Conservation (phyloP, 2,888 invertebrate species). For the Orthosia incerta region DNA sequence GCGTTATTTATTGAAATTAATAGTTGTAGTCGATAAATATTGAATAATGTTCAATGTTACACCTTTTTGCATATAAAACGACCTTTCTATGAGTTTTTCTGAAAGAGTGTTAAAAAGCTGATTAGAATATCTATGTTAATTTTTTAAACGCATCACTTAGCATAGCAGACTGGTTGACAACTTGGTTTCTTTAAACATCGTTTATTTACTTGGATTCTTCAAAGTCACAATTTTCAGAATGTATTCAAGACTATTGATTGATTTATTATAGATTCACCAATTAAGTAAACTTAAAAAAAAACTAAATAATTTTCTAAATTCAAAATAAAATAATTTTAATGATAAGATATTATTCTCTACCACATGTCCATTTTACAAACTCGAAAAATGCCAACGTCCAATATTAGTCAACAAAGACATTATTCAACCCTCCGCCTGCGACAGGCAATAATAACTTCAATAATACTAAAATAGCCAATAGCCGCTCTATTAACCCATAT, state of each 20-base stretch:
- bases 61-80: slow-evolving; percentile 29
- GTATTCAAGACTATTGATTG: background rate
- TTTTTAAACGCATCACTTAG: background rate
- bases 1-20: slow-evolving; percentile 52
- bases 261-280: too few relatives aligned
- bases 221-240: background rate
- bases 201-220: background rate
- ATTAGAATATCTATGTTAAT: background rate
- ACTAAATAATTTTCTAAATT: too few relatives aligned
- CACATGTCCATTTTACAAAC: background rate
- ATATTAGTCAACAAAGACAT: slow-evolving; percentile 21
- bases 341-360: background rate
- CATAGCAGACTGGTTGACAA: background rate
- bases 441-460: slow-evolving; percentile 28
- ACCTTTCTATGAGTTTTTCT: slow-evolving; percentile 18
- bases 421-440: slow-evolving; percentile 31
- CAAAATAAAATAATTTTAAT: too few relatives aligned
- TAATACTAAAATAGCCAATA: slow-evolving; percentile 35
- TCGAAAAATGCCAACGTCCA: background rate
- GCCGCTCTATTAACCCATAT: slow-evolving; percentile 57
- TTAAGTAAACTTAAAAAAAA: too few relatives aligned
- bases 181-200: background rate
- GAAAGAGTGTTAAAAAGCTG: background rate
- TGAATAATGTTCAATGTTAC: slow-evolving; percentile 21
- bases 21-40: slow-evolving; percentile 24